Conservation (phyloP, 2,888 invertebrate genomes). For the Cynaeus angustus region DNA sequence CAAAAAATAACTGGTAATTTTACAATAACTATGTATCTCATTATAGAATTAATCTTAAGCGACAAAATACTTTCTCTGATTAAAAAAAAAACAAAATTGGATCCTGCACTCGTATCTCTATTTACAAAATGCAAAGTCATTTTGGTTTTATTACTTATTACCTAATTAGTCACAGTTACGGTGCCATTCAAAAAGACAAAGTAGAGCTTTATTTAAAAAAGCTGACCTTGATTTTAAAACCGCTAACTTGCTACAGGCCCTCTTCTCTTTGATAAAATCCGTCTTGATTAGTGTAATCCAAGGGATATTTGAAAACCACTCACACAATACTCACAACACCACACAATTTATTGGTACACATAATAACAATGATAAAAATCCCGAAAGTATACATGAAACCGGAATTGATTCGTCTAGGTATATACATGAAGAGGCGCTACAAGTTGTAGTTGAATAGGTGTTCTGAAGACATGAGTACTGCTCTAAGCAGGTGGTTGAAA, state of each 20-base stretch:
- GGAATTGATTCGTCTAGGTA: conserved; percentile 10
- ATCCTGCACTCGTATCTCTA: conserved; percentile 9
- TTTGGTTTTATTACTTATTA: conserved; percentile 12
- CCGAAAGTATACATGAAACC: background rate
- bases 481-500: conserved; percentile 36
- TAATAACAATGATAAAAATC: background rate
- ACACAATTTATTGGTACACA: conserved; percentile 16
- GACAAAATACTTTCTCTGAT: too few relatives aligned
- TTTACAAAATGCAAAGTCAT: conserved; percentile 29
- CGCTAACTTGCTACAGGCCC: conserved; percentile 52
- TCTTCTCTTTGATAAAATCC: conserved; percentile 52
- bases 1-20: too few relatives aligned
- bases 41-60: too few relatives aligned
- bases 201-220: background rate
- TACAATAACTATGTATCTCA: too few relatives aligned
- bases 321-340: conserved; percentile 23
- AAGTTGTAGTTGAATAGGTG: conserved; percentile 38
- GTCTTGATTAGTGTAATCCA: conserved; percentile 44
- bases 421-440: conserved; percentile 23
- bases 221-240: conserved; percentile 55
- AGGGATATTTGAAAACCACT: conserved; percentile 11
- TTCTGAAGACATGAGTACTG: conserved; percentile 42
- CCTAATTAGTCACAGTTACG: conserved; percentile 6
- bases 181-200: conserved; percentile 20
- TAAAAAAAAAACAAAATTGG: conserved; percentile 2